A percentile compares a stretch with the other conserved stretches of the same genome.
Evolutionary conservation across 2,113 vertebrate genomes (phyloP).

Genomic region (Spea multiplicata): DNA sequence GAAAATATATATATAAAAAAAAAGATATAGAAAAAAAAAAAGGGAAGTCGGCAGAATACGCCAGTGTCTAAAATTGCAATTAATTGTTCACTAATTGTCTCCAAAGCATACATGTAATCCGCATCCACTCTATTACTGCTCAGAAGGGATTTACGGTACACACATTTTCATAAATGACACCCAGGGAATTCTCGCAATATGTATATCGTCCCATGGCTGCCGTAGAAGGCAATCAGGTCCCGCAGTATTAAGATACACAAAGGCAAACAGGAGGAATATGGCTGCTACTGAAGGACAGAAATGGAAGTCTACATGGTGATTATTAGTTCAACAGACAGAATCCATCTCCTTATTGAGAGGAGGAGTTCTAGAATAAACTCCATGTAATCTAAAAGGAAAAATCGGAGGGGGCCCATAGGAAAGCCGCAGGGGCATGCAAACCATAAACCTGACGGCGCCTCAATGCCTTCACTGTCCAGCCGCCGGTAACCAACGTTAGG

Average conservation of each 20-base stretch:
- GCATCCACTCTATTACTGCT: background rate
- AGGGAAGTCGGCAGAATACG: background rate
- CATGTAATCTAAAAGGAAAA: background rate
- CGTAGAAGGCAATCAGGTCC: background rate
- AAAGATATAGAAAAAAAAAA: background rate
- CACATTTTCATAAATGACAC: background rate
- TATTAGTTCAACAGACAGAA: too few species aligned
- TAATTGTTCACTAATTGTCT: slow-evolving; percentile 1
- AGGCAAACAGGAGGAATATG: too few species aligned
- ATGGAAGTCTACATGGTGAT: too few species aligned
- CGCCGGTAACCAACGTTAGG: background rate
- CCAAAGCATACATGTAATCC: slow-evolving; percentile 5
- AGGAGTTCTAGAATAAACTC: background rate
- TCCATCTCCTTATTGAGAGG: background rate
- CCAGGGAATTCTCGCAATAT: background rate
- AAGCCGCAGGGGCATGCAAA: background rate
- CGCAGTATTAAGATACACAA: too few species aligned
- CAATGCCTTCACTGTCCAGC: background rate
- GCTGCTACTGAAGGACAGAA: too few species aligned
- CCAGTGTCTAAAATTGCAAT: background rate
- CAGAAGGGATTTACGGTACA: slow-evolving; percentile 1
- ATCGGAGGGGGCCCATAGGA: background rate
- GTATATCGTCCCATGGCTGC: background rate
- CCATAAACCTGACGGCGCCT: background rate
- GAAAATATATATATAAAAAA: background rate